A percentile compares a stretch with the other conserved stretches of the same genome.
Evolutionary conservation across 2,113 vertebrate genomes (phyloP).

Genomic region (Lepus timidus): DNA sequence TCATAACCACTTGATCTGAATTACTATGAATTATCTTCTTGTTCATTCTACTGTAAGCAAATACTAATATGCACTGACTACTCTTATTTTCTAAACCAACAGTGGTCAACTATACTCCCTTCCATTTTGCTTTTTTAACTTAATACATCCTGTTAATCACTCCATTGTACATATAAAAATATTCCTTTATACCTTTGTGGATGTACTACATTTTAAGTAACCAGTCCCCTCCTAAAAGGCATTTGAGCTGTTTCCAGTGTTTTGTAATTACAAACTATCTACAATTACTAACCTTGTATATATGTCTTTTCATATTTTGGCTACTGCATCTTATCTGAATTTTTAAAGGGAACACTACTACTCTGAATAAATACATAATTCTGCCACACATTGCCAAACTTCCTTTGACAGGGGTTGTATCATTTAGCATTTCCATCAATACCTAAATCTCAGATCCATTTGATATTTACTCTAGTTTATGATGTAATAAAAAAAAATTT

Average conservation of each 20-base stretch:
- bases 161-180: not conserved
- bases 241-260: slow-evolving; percentile 11
- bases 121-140: slow-evolving; percentile 27
- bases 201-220: not conserved
- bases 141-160: not conserved
- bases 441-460: slow-evolving; percentile 25
- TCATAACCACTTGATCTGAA: not conserved
- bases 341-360: not conserved
- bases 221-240: not conserved
- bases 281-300: not conserved
- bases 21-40: not conserved
- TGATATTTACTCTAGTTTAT: slow-evolving; percentile 36
- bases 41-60: not conserved
- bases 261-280: not conserved
- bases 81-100: not conserved
- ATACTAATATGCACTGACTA: not conserved
- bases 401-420: not conserved
- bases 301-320: slow-evolving; percentile 27
- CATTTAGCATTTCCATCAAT: slow-evolving; percentile 19
- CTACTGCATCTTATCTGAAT: not conserved
- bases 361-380: slow-evolving; percentile 20
- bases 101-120: not conserved
- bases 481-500: not conserved
- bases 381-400: not conserved
- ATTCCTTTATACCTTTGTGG: not conserved